Evolutionary conservation across 2,113 vertebrate species (phyloP).

Genomic region (Semnornis frantzii): DNA sequence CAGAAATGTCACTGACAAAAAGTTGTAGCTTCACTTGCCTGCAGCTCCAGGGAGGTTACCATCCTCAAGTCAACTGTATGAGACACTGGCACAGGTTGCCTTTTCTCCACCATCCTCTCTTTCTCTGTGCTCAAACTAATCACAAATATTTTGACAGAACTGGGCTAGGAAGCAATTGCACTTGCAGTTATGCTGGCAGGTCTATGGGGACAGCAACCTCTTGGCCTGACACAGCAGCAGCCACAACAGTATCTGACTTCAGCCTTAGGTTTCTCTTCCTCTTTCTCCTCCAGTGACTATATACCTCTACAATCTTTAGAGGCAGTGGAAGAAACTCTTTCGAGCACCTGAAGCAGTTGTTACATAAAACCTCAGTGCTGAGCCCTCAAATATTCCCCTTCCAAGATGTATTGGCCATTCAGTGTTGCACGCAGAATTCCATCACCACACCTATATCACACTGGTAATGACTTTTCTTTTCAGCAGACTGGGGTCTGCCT

Average conservation of each 20-base stretch:
- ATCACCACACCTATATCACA: neutral
- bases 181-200: neutral
- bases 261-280: neutral
- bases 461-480: neutral
- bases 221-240: neutral
- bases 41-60: neutral
- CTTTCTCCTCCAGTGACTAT: neutral
- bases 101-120: neutral
- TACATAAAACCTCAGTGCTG: neutral
- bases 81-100: too few relatives aligned
- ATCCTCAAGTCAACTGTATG: neutral
- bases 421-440: neutral
- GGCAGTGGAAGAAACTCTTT: neutral
- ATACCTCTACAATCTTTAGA: neutral
- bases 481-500: neutral
- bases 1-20: neutral
- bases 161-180: neutral
- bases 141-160: constrained; percentile 27
- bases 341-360: rapidly evolving
- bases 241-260: neutral
- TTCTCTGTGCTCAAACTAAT: neutral
- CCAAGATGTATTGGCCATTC: rapidly evolving
- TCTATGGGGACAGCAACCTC: neutral
- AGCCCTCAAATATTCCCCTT: neutral
- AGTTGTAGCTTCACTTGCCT: neutral